These are phyloP conservation scores for Orchesella cincta DNA, from an alignment of 1,140 invertebrate genomes.

Conservation along the genomic window DNA sequence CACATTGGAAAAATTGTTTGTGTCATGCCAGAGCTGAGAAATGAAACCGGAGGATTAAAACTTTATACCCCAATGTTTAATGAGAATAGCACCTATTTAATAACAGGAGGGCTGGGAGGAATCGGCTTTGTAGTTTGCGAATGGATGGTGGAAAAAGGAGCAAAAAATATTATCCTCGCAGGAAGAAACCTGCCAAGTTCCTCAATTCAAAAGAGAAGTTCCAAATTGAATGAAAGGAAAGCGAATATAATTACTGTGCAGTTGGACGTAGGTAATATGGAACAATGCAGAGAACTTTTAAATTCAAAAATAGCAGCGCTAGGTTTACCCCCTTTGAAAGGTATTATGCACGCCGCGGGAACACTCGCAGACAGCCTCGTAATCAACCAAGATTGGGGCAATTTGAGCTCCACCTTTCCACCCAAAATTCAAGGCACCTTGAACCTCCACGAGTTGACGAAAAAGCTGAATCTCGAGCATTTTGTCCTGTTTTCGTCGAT, in stretches of 20 bases:
- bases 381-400: constrained; percentile 34
- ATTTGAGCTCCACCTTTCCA: constrained; percentile 29
- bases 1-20: constrained; percentile 7
- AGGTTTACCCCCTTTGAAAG: constrained; percentile 31
- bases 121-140: constrained; percentile 34
- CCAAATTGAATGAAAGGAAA: not conserved
- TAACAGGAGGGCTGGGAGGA: constrained; percentile 41
- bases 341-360: constrained; percentile 39
- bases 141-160: constrained; percentile 33
- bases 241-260: not conserved
- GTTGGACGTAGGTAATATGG: constrained; percentile 20
- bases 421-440: constrained; percentile 39
- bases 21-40: not conserved
- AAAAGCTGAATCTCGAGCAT: constrained; percentile 5
- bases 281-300: constrained; percentile 20
- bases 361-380: constrained; percentile 33
- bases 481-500: constrained; percentile 40
- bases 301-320: not conserved
- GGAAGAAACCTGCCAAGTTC: constrained; percentile 21
- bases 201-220: not conserved
- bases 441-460: constrained; percentile 38
- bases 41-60: not conserved
- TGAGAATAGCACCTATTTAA: constrained; percentile 29
- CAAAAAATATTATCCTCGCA: constrained; percentile 28
- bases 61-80: constrained; percentile 28